Base-by-base conservation (phyloP, 2,113 vertebrate genomes). In the Scomber colias region DNA sequence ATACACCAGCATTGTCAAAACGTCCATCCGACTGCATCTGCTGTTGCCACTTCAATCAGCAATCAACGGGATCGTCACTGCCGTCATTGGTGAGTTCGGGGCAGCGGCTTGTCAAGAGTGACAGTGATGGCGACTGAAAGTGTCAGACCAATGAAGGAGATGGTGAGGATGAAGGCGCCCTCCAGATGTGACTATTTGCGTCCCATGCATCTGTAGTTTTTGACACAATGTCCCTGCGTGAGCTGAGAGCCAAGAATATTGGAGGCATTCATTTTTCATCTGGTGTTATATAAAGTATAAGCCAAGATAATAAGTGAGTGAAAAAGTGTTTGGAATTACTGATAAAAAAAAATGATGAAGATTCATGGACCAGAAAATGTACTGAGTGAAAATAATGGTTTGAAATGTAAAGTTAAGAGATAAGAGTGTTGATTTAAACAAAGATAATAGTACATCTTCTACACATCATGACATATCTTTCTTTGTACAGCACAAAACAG, bases 41-140 rank as follows among this genome's bases (percentile, higher is more conserved):
- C 17, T 54, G 71, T 75, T 6, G n/a, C 50, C 75, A 50, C 80
- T 84, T 78, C 61, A 83, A 49, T 83, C 82, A 75, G 61, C 40
- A 73, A 48, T 62, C 86, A 81, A 27, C 71, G 35, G 35, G 44
- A 54, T 64, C 48, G 10, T 35, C 35, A 19, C 21, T 24, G 49
- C 54, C 19, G 62, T 40, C 27, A 13, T 0, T 27, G 5, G 15
- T n/a, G 69, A 21, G 44, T 60, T 51, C 21, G 66, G 49, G 59
- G 14, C 62, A 27, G 72, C 14, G 27, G 72, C 31, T 48, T 46
- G 69, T 74, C 66, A 75, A 10, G 54, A n/a, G 57, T 60, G 79
- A 61, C 49, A 10, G 61, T 35, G 66, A 71, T 35, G 57, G 77
- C 40, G 35, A 59, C 59, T 46, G 56, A 15, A 46, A 61, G 56